Evolutionary conservation across 2,797 vertebrate genomes (phyloP).

Genomic region (Siniperca obscura): DNA sequence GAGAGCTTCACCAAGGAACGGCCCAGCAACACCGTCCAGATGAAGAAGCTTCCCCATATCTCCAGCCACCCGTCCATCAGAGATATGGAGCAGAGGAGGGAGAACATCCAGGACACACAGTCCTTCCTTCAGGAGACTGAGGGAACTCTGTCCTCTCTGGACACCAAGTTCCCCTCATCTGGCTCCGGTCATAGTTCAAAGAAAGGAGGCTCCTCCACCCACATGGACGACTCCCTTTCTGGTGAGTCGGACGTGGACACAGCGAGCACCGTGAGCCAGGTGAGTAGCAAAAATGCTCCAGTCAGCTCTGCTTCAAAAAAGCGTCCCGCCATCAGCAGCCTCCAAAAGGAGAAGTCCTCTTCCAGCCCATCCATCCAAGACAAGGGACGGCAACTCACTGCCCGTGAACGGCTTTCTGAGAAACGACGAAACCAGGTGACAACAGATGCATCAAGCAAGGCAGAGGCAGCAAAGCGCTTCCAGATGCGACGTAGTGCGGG

Average conservation of each 20-base stretch:
- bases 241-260: constrained; percentile 96
- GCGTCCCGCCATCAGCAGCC: constrained; percentile 54
- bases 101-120: constrained; percentile 83
- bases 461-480: constrained; percentile 81
- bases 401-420: constrained; percentile 90
- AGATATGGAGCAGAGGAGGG: constrained; percentile 87
- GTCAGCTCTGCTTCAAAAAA: constrained; percentile 76
- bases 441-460: constrained; percentile 52
- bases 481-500: constrained; percentile 87
- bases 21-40: constrained; percentile 82
- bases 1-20: constrained; percentile 97
- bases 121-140: constrained; percentile 88
- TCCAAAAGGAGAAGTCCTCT: constrained; percentile 87
- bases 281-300: constrained; percentile 85
- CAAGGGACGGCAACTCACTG: constrained; percentile 80
- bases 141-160: constrained; percentile 86
- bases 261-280: constrained; percentile 91
- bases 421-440: constrained; percentile 82
- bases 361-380: constrained; percentile 83
- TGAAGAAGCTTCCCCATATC: constrained; percentile 91
- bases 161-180: constrained; percentile 85
- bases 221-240: constrained; percentile 90
- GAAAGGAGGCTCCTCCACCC: constrained; percentile 81
- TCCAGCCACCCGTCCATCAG: constrained; percentile 92
- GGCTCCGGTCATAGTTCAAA: constrained; percentile 77